These are phyloP conservation scores for Phoeniculus purpureus DNA, from an alignment of 2,797 vertebrate genomes.

Conservation along the genomic window DNA sequence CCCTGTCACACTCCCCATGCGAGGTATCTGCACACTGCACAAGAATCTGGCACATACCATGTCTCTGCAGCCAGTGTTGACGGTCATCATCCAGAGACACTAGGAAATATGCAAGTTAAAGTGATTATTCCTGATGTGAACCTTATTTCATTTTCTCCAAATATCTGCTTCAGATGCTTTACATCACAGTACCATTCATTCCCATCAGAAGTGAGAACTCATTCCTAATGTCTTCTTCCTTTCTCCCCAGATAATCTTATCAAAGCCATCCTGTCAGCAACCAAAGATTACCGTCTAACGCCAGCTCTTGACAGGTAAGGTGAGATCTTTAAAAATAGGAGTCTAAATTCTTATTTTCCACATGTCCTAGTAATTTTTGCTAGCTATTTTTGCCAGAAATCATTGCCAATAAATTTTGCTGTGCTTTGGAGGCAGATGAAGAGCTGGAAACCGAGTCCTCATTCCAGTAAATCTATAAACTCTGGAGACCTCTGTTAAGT, in stretches of 20 bases:
- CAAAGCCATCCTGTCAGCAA: slow-evolving; percentile 85
- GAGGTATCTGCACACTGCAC: neutral
- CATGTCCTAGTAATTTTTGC: neutral
- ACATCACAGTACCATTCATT: neutral
- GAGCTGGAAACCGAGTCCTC: neutral
- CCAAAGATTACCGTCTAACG: slow-evolving; percentile 85
- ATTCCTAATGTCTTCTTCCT: slow-evolving; percentile 45
- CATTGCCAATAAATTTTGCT: neutral
- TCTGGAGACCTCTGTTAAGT: neutral
- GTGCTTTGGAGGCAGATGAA: neutral
- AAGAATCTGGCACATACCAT: neutral
- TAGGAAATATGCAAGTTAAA: neutral
- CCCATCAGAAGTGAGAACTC: neutral
- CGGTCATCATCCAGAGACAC: neutral
- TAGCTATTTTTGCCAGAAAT: neutral
- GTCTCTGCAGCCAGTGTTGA: neutral
- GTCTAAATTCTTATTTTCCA: neutral
- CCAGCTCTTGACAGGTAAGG: slow-evolving; percentile 83
- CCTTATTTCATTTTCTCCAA: neutral
- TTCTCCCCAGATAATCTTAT: slow-evolving; percentile 81
- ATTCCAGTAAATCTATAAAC: neutral
- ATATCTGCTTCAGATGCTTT: neutral
- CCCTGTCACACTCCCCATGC: neutral
- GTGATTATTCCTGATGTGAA: neutral
- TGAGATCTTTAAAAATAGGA: neutral